Evolutionary conservation across 64 coral and sea anemone species (phyloP).

Genomic region (Actinia equina): DNA sequence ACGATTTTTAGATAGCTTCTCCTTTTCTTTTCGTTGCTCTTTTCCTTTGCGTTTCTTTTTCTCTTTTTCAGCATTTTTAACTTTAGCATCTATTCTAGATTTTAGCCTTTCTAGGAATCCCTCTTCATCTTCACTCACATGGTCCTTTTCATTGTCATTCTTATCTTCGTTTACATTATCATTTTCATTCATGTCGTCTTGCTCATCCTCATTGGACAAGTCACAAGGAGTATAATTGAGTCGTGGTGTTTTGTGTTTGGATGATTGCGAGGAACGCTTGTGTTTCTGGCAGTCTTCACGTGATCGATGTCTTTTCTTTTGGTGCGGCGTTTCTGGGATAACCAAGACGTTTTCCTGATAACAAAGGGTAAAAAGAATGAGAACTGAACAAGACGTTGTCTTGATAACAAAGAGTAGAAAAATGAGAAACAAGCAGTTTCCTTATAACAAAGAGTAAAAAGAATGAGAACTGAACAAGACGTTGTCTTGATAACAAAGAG

Average conservation of each 20-base stretch:
- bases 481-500: too few relatives aligned
- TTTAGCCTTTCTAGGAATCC: neutral
- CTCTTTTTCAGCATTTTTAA: neutral
- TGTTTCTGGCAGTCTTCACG: neutral
- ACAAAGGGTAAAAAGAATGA: too few relatives aligned
- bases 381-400: too few relatives aligned
- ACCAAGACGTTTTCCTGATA: neutral
- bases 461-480: too few relatives aligned
- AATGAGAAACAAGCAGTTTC: too few relatives aligned
- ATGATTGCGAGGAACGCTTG: neutral
- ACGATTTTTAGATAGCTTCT: neutral
- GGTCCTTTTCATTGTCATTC: too few relatives aligned
- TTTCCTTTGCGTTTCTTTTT: neutral
- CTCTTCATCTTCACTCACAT: neutral
- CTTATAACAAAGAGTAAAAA: too few relatives aligned
- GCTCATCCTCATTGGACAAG: neutral
- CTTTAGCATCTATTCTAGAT: constrained; percentile 2
- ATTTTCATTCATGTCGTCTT: neutral
- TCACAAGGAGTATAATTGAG: neutral
- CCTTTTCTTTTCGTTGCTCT: too few relatives aligned
- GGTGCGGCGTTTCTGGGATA: constrained; percentile 29
- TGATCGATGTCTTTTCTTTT: neutral
- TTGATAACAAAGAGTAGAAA: too few relatives aligned
- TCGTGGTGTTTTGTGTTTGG: too few relatives aligned
- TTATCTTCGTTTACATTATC: too few relatives aligned